These are phyloP conservation scores for Ypsolopha scabrella DNA, from an alignment of 2,888 invertebrate genomes.

Conservation along the genomic window DNA sequence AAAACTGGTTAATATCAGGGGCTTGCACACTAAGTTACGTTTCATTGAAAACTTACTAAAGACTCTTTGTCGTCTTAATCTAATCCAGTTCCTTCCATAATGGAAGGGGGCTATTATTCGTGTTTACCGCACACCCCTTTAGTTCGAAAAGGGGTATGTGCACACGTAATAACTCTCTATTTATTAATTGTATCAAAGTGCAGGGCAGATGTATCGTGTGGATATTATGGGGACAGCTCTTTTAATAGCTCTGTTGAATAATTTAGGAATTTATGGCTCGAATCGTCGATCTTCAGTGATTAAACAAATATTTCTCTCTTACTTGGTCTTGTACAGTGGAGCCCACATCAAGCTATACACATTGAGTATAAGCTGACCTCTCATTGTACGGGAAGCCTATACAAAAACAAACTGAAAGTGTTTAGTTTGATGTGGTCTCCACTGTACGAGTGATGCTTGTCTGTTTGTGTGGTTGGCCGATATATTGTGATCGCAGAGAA, in stretches of 20 bases:
- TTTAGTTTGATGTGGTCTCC: too few species aligned
- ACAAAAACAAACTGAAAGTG: too few species aligned
- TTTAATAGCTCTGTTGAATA: conserved; percentile 19
- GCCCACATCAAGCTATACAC: too few species aligned
- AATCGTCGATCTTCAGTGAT: neutral
- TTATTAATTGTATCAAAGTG: conserved; percentile 34
- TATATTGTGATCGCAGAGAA: too few species aligned
- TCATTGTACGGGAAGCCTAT: too few species aligned
- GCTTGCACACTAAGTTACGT: neutral
- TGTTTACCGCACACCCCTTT: conserved; percentile 47
- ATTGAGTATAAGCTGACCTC: too few species aligned
- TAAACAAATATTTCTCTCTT: too few species aligned
- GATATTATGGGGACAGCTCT: conserved; percentile 16
- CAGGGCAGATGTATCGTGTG: conserved; percentile 37
- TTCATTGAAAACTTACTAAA: conserved; percentile 2
- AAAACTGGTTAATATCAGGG: conserved; percentile 7
- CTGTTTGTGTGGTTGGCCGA: too few species aligned
- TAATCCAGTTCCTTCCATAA: conserved; percentile 43
- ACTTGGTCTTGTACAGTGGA: too few species aligned
- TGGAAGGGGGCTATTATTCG: conserved; percentile 31
- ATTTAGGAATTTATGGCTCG: conserved; percentile 17
- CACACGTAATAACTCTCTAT: conserved; percentile 32
- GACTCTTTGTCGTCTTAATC: conserved; percentile 33
- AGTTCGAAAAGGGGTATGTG: conserved; percentile 23
- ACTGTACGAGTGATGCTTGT: too few species aligned